Evolutionary conservation across 2,888 invertebrate species (phyloP), one percentile per base, ranked within the genome.

Genomic region (Eupithecia insigniata): DNA sequence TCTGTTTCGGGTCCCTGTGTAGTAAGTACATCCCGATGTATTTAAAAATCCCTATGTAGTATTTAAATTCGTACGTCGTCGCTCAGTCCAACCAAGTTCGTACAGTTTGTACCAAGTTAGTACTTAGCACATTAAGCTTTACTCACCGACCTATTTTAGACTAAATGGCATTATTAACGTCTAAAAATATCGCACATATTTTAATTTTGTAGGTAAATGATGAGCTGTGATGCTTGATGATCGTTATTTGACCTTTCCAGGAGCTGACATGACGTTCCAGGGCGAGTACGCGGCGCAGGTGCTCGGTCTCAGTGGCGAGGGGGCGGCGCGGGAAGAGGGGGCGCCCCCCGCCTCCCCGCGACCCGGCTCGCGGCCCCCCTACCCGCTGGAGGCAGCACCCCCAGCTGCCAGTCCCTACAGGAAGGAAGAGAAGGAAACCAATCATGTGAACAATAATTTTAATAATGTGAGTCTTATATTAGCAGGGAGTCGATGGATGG

Each of bases 231-330:
- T 43, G 7, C 7, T n/a, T 1, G 8, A 43, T 43, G 1, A 39
- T 16, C 2, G n/a, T 43, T 6, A 2, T 43, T 22, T 51, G 46
- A 2, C 18, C 1, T 4, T 68, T 87, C 43, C 91, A 94, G 97
- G 98, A 4, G 98, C 98, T 0, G 98, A 98, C 89, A 97, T 98
- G 96, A 96, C 97, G 68, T 95, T 98, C 80, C 98, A 98, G 88
- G 98, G 98, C 68, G 98, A 98, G 91, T 98, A 98, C 92, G 98
- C 98, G 67, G 97, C 98, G 32, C 98, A 98, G 87, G 96, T 98
- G 82, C 94, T 98, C 72, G 97, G 97, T 0, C 91, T 97, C 67
- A 96, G 96, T 78, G 95, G 96, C 71, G 96, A 97, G 74, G 85
- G 83, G 61, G 80, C 66, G 85, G 87, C 61, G 62, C 80, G 66